Conservation (phyloP, 2,888 invertebrate genomes). For the Elgonia sp. region DNA sequence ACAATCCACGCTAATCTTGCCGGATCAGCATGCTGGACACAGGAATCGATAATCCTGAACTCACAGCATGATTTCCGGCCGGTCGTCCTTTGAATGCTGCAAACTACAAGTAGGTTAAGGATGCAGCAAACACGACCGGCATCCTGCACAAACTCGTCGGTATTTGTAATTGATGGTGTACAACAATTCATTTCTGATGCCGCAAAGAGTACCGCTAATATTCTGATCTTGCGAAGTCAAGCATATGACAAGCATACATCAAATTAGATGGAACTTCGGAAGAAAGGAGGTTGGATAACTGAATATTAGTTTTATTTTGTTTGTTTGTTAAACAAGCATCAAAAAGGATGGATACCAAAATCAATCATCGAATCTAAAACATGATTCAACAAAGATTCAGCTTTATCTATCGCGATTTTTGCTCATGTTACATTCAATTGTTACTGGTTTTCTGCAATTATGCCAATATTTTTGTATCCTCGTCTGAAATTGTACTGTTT, state of each 20-base stretch:
- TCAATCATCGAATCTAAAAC: too few species aligned
- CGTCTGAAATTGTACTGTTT: too few species aligned
- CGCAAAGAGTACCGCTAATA: slow-evolving; percentile 70
- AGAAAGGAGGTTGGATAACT: slow-evolving; percentile 14
- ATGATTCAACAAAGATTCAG: too few species aligned
- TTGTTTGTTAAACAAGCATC: too few species aligned
- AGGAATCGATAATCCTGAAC: slow-evolving; percentile 35
- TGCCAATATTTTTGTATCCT: slow-evolving; percentile 9
- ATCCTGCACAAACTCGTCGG: slow-evolving; percentile 46
- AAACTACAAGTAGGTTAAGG: slow-evolving; percentile 72
- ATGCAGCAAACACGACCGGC: slow-evolving; percentile 55
- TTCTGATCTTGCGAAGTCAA: slow-evolving; percentile 12
- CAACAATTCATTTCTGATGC: slow-evolving; percentile 58
- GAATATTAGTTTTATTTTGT: slow-evolving; percentile 3
- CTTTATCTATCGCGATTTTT: too few species aligned
- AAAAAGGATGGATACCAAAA: too few species aligned
- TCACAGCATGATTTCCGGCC: slow-evolving; percentile 42
- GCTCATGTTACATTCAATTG: too few species aligned
- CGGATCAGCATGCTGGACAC: slow-evolving; percentile 26
- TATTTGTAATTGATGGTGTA: slow-evolving; percentile 60
- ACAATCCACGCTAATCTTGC: slow-evolving; percentile 45
- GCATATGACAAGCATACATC: background rate
- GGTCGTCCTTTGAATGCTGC: slow-evolving; percentile 56
- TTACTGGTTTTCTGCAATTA: slow-evolving; percentile 19
- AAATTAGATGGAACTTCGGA: background rate